Evolutionary conservation across 2,888 invertebrate species (phyloP).

Genomic region (Acrobasis repandana): DNA sequence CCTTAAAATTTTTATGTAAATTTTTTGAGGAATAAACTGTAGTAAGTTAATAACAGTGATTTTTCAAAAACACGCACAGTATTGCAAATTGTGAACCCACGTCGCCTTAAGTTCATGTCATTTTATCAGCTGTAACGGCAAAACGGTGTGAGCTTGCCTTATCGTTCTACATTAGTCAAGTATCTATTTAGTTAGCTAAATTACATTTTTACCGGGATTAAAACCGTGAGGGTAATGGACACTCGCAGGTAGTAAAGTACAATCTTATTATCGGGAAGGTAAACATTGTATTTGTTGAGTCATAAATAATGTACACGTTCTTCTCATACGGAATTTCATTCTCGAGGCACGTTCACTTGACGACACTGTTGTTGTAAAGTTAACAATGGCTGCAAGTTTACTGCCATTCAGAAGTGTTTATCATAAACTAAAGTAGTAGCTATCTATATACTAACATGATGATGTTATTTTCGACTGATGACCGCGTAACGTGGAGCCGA

Average conservation of each 20-base stretch:
- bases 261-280: constrained; percentile 29
- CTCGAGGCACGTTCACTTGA: constrained; percentile 38
- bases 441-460: no score
- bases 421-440: neutral
- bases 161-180: constrained; percentile 8
- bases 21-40: no score
- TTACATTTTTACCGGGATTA: neutral
- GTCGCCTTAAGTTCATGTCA: constrained; percentile 1
- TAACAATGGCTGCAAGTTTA: constrained; percentile 16
- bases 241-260: constrained; percentile 24
- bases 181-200: constrained; percentile 10
- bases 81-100: no score
- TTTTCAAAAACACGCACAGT: no score
- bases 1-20: no score
- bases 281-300: constrained; percentile 31
- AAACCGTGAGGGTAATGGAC: constrained; percentile 26
- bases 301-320: constrained; percentile 31
- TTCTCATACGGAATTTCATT: constrained; percentile 34
- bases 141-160: neutral
- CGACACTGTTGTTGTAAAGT: constrained; percentile 7
- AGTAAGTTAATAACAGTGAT: no score
- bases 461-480: no score
- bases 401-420: constrained; percentile 9
- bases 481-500: no score
- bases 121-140: neutral